Evolutionary conservation across 2,888 invertebrate genomes (phyloP).

Genomic region (Agrenia bidenticulata): DNA sequence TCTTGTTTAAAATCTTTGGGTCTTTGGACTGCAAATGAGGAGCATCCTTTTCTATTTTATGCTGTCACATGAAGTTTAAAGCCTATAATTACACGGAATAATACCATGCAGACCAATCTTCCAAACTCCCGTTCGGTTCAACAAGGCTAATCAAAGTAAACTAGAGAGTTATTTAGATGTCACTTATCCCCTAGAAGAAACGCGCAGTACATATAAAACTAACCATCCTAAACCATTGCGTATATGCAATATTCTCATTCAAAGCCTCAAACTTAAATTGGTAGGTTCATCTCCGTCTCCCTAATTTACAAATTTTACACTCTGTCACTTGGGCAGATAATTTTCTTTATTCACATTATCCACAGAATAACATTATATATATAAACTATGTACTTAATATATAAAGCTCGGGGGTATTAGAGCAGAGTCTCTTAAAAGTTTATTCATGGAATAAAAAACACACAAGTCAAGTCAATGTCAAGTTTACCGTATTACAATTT

Average conservation of each 20-base stretch:
- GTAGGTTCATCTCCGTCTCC: neutral
- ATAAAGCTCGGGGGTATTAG: too few species aligned
- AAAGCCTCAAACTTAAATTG: neutral
- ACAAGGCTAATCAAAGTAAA: constrained; percentile 2
- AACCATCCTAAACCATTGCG: neutral
- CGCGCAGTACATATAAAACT: too few species aligned
- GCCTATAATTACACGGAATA: neutral
- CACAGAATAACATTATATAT: neutral
- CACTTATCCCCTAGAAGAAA: neutral
- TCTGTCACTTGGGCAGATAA: constrained; percentile 47
- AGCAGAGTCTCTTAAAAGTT: too few species aligned
- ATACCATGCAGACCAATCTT: neutral
- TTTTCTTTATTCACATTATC: constrained; percentile 1
- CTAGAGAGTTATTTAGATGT: constrained; percentile 22
- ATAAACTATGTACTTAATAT: too few species aligned
- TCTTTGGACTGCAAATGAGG: neutral
- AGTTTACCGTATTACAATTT: constrained; percentile 6
- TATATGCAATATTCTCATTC: neutral
- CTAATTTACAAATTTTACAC: constrained; percentile 51
- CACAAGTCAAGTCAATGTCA: too few species aligned
- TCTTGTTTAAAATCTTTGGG: neutral
- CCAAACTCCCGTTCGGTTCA: neutral
- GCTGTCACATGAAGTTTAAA: constrained; percentile 9
- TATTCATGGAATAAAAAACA: too few species aligned
- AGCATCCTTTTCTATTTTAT: constrained; percentile 10